Evolutionary conservation across 2,113 vertebrate species (phyloP).

Genomic region (Sciurus niger): DNA sequence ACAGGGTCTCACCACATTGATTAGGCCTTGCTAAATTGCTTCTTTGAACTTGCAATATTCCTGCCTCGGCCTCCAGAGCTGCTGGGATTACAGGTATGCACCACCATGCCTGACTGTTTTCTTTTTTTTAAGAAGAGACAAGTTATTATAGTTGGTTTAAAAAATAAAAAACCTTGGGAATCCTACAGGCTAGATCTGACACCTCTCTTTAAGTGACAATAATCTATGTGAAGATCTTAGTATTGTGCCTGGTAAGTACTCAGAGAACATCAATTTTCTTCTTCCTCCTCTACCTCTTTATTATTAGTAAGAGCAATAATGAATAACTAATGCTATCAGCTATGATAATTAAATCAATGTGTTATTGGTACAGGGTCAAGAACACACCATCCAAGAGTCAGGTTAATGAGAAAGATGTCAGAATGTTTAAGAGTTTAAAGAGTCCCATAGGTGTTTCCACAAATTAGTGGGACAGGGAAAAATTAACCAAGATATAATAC

Average conservation of each 20-base stretch:
- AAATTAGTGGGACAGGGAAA: not conserved
- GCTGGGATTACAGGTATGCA: no score
- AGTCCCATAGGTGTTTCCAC: not conserved
- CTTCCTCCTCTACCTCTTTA: not conserved
- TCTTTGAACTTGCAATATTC: no score
- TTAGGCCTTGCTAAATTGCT: no score
- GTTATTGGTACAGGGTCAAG: not conserved
- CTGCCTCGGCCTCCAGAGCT: no score
- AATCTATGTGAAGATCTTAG: not conserved
- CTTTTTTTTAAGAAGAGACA: not conserved
- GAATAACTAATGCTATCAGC: not conserved
- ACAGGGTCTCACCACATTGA: no score
- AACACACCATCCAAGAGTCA: not conserved
- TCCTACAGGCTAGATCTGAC: not conserved
- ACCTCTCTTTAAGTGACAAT: not conserved
- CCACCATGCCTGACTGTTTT: not conserved
- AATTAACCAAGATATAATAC: not conserved
- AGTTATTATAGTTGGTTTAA: not conserved
- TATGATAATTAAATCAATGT: not conserved
- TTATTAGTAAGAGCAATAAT: not conserved
- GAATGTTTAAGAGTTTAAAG: not conserved
- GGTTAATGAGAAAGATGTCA: not conserved
- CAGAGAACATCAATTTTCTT: not conserved
- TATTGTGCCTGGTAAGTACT: not conserved
- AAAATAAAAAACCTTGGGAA: not conserved